Evolutionary conservation across 2,797 vertebrate species (phyloP).

Genomic region (Pipistrellus pipistrellus): DNA sequence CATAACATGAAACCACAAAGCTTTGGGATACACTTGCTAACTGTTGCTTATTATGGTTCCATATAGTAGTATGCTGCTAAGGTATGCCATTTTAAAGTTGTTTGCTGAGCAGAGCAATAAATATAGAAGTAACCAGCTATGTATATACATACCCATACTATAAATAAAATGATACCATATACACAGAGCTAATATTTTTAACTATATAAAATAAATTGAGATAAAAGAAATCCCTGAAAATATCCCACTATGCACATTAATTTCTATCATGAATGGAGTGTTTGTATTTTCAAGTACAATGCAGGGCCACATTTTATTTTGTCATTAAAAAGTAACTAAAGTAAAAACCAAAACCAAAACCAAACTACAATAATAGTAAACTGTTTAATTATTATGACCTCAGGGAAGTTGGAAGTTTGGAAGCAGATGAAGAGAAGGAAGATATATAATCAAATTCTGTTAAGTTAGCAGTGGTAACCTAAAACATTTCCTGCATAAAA

Average conservation of each 20-base stretch:
- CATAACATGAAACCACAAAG: neutral
- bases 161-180: slow-evolving; percentile 22
- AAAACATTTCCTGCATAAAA: neutral
- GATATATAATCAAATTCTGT: neutral
- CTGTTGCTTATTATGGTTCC: neutral
- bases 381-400: slow-evolving; percentile 34
- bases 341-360: neutral
- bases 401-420: neutral
- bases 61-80: neutral
- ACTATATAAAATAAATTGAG: slow-evolving; percentile 41
- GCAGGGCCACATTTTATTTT: neutral
- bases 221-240: neutral
- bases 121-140: slow-evolving; percentile 37
- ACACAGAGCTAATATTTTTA: neutral
- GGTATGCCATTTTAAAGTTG: neutral
- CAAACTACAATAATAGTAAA: neutral
- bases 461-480: neutral
- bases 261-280: neutral
- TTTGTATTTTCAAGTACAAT: slow-evolving; percentile 16
- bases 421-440: neutral
- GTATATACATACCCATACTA: neutral
- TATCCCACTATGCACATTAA: neutral
- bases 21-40: neutral
- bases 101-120: slow-evolving; percentile 45
- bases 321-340: slow-evolving; percentile 17